Conservation (phyloP, 1,140 invertebrate species). For the Caenorhabditis latens region DNA sequence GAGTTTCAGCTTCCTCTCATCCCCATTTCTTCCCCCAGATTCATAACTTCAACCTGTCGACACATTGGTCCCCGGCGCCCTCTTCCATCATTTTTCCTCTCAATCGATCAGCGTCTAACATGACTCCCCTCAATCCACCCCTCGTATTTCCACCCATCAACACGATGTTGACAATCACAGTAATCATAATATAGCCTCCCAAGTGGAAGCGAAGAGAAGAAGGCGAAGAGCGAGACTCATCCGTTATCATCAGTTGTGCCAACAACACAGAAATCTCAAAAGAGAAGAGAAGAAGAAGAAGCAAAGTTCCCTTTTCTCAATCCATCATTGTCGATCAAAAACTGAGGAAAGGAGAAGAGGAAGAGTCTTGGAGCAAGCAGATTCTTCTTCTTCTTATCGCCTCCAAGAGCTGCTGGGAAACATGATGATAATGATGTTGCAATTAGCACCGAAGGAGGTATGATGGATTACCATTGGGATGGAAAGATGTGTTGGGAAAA, state of each 20-base stretch:
- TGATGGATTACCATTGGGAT: background rate
- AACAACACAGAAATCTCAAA: background rate
- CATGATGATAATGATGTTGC: slow-evolving; percentile 30
- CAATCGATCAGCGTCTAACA: slow-evolving; percentile 39
- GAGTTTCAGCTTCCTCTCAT: too few species aligned
- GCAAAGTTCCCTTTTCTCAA: background rate
- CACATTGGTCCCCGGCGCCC: background rate
- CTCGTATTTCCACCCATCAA: background rate
- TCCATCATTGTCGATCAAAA: slow-evolving; percentile 42
- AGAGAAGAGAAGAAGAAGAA: background rate
- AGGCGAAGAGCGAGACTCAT: background rate
- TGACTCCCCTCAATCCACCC: background rate
- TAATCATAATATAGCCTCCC: slow-evolving; percentile 44
- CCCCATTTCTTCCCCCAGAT: too few species aligned
- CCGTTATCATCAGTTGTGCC: slow-evolving; percentile 9
- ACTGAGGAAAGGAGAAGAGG: background rate
- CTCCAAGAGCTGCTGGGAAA: background rate
- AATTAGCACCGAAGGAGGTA: slow-evolving; percentile 41
- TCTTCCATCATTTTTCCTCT: slow-evolving; percentile 23
- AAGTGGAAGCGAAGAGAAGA: background rate
- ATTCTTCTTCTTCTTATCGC: slow-evolving; percentile 17
- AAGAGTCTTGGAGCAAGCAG: background rate
- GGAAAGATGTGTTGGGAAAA: background rate
- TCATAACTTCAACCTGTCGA: background rate
- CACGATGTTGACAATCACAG: slow-evolving; percentile 31